Evolutionary conservation across 2,113 vertebrate genomes (phyloP), one percentile per base, ranked within the genome.

Genomic region (Stigmatopora nigra): DNA sequence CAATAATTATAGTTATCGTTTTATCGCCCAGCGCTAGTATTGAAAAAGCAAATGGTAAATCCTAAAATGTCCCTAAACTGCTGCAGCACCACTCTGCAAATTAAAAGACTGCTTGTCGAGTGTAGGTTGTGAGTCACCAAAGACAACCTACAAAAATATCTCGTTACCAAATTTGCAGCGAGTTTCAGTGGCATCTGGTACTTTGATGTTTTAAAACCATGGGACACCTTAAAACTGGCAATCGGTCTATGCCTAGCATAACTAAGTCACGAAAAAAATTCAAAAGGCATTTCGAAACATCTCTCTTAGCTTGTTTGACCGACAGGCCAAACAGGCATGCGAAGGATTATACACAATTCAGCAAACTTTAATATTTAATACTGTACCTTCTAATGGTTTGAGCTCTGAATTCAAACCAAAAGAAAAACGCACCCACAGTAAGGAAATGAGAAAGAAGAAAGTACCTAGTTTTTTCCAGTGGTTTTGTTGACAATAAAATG

Each of bases 401-500:
- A 36, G 14, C 55, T 14, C 15, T 13, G 7, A 31, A 31, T 38
- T 4, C 8, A 36, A 58, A 58, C n/a, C 31, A 9, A 8, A 58
- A n/a, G 3, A 3, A 60, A 44, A 44, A 44, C 12, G 19, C 41
- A n/a, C 59, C 8, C 38, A 38, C 59, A 45, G 59, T 22, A 45
- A 61, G 38, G 58, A 60, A 41, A 60, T 46, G 59, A 61, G 59
- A 22, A 45, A 61, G n/a, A 45, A 41, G 38, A 41, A 41, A 31
- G 25, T 31, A 31, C 1, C 8, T 35, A 15, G 8, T 4, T 63
- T 25, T 49, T 35, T 12, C 46, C 19, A 19, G 31, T 63, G 15
- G 22, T 48, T 35, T 63, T 63, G 61, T 48, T 49, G 61, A 63
- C 61, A n/a, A 49, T 17, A 49, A 49, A 49, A 22, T 22, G 7